Evolutionary conservation across 2,113 vertebrate species (phyloP), one percentile per base, ranked within the genome.

Genomic region (Casuarius casuarius): DNA sequence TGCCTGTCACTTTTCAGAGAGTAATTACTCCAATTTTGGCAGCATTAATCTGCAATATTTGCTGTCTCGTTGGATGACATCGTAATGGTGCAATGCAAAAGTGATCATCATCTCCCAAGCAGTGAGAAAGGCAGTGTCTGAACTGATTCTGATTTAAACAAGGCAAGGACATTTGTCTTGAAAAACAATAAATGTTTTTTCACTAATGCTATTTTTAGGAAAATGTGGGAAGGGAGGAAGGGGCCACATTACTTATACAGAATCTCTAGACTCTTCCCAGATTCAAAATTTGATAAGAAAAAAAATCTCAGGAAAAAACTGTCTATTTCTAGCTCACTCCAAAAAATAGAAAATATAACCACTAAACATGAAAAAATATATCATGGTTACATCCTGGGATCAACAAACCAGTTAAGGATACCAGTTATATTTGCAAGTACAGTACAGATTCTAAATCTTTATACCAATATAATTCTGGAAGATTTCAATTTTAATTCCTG

Each of bases 21-120:
- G 77, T 71, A 95, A 95, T 95, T 92, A 95, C 92, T 97, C 94
- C 84, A 88, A 84, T 92, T 94, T 92, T 97, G 96, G 95, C 96
- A 95, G 74, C 76, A 86, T 90, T 88, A 76, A 94, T 93, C 92
- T 79, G 84, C 74, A 91, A 87, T 94, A 89, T 93, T 95, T 93
- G 95, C 80, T 78, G 76, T 87, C 93, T 92, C 80, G 94, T 90
- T 87, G 67, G 63, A 77, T 96, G 91, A 89, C 84, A 93, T 79
- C 2, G 51, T 73, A 95, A 88, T 66, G 67, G 90, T 65, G 76
- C 59, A 91, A 92, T 82, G 71, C 33, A 82, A 93, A 88, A 92
- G 84, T 59, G 84, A 94, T 94, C 92, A 89, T 19, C 86, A 75
- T 90, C 65, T 96, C 78, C 49, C 70, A 63, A 52, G 67, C 68